Evolutionary conservation across 2,888 invertebrate genomes (phyloP).

Genomic region (Autographa pulchrina): DNA sequence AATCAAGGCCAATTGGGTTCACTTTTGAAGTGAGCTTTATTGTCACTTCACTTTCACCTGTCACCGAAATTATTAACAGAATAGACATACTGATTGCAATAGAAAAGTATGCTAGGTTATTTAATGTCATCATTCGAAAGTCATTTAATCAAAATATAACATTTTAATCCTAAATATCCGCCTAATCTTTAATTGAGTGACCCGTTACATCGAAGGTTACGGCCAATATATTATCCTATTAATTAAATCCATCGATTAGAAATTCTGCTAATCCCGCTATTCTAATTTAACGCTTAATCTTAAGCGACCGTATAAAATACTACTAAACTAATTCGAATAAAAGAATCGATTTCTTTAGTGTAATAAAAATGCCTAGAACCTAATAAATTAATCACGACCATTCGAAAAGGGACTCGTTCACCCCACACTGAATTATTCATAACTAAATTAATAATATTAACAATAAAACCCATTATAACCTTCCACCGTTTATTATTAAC

Average conservation of each 20-base stretch:
- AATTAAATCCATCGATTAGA: conserved; percentile 25
- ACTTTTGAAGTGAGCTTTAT: too few species aligned
- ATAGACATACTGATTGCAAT: too few species aligned
- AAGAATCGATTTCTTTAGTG: conserved; percentile 44
- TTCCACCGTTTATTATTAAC: conserved; percentile 71
- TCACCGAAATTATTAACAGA: too few species aligned
- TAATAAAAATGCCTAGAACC: conserved; percentile 49
- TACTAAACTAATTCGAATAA: conserved; percentile 35
- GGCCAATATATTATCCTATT: conserved; percentile 25
- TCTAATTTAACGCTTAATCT: conserved; percentile 49
- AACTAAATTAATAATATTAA: conserved; percentile 84
- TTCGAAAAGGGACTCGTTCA: conserved; percentile 51
- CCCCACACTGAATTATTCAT: conserved; percentile 83
- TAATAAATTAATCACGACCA: conserved; percentile 53
- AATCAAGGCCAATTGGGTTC: too few species aligned
- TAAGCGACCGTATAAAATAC: conserved; percentile 38
- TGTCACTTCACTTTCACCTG: too few species aligned
- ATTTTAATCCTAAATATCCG: conserved; percentile 27
- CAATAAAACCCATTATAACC: conserved; percentile 73
- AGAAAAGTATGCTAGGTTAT: neutral
- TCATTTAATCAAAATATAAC: conserved; percentile 3
- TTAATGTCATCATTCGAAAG: neutral
- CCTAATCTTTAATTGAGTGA: conserved; percentile 32
- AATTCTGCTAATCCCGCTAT: conserved; percentile 51
- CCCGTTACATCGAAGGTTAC: conserved; percentile 23